Percentiles rank a stretch among this genome's conserved stretches.
Evolutionary conservation across 2,888 invertebrate genomes (phyloP).

Genomic region (Listrodromus nycthemerus): DNA sequence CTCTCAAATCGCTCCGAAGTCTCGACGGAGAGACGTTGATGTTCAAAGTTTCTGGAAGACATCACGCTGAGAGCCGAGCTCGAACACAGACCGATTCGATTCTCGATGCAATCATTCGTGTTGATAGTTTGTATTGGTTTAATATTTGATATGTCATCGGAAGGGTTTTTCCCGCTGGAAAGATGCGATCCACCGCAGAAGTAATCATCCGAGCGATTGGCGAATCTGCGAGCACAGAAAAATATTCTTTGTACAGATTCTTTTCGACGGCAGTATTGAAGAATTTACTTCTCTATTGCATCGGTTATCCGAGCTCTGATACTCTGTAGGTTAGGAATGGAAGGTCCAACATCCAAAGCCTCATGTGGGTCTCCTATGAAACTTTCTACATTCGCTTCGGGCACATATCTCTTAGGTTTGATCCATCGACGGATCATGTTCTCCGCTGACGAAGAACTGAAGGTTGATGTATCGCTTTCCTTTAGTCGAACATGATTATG

Average conservation of each 20-base stretch:
- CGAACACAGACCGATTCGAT: not conserved
- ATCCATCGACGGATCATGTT: constrained; percentile 73
- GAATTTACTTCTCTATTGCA: constrained; percentile 46
- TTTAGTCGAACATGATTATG: constrained; percentile 32
- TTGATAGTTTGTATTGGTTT: not conserved
- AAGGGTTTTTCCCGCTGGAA: not conserved
- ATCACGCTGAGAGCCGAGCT: constrained; percentile 1
- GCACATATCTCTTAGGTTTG: constrained; percentile 27
- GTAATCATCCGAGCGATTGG: constrained; percentile 8
- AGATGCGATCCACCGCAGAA: not conserved
- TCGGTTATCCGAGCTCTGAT: constrained; percentile 53
- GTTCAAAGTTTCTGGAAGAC: constrained; percentile 27
- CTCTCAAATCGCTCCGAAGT: constrained; percentile 56
- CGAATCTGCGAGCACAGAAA: constrained; percentile 14
- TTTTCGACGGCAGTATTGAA: too few relatives aligned
- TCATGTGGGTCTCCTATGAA: not conserved
- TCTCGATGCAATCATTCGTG: not conserved
- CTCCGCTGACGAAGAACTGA: constrained; percentile 73
- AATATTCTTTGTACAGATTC: not conserved
- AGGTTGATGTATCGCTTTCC: constrained; percentile 67
- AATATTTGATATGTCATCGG: not conserved
- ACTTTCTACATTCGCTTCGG: not conserved
- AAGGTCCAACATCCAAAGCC: not conserved
- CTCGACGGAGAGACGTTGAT: constrained; percentile 10
- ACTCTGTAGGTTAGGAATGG: constrained; percentile 8